A percentile compares a stretch with the other conserved stretches of the same genome.
phyloP scores from a whole-genome alignment of 23 tunicate genomes.

The Halocynthia aurantium region DNA sequence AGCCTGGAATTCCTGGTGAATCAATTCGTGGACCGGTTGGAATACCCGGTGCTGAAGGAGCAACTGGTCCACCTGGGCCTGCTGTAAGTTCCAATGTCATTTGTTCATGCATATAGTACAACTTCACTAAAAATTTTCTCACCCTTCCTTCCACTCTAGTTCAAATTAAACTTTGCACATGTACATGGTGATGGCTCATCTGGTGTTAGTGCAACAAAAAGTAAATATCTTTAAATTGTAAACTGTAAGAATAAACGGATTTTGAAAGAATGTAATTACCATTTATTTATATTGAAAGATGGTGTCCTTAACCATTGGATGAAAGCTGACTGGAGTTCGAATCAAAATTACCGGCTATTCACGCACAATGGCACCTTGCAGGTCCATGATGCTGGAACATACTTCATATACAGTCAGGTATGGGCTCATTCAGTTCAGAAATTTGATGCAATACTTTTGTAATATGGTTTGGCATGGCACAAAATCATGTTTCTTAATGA shows the following conservation, averaged over 20 bases:
- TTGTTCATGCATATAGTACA: too few relatives aligned
- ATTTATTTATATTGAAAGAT: not conserved
- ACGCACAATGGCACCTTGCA: slow-evolving; percentile 76
- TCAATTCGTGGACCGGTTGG: too few relatives aligned
- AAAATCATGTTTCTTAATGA: too few relatives aligned
- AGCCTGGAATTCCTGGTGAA: too few relatives aligned
- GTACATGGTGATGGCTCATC: slow-evolving; percentile 68
- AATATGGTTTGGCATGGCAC: too few relatives aligned
- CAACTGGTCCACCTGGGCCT: too few relatives aligned
- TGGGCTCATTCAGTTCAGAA: too few relatives aligned
- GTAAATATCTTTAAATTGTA: slow-evolving; percentile 15
- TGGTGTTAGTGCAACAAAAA: slow-evolving; percentile 32
- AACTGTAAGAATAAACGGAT: not conserved
- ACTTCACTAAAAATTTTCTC: too few relatives aligned
- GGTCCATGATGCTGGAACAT: slow-evolving; percentile 42
- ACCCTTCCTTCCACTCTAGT: slow-evolving; percentile 10
- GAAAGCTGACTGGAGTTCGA: slow-evolving; percentile 51
- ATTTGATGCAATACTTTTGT: too few relatives aligned
- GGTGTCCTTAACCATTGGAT: slow-evolving; percentile 71
- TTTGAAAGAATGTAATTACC: not conserved
- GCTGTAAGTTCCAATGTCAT: too few relatives aligned
- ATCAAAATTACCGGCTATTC: slow-evolving; percentile 36
- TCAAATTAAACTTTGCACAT: slow-evolving; percentile 43
- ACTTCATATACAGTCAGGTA: slow-evolving; percentile 76
- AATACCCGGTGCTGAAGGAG: too few relatives aligned